These are phyloP conservation scores for Butorides virescens DNA, from an alignment of 2,113 vertebrate genomes.

Conservation along the genomic window DNA sequence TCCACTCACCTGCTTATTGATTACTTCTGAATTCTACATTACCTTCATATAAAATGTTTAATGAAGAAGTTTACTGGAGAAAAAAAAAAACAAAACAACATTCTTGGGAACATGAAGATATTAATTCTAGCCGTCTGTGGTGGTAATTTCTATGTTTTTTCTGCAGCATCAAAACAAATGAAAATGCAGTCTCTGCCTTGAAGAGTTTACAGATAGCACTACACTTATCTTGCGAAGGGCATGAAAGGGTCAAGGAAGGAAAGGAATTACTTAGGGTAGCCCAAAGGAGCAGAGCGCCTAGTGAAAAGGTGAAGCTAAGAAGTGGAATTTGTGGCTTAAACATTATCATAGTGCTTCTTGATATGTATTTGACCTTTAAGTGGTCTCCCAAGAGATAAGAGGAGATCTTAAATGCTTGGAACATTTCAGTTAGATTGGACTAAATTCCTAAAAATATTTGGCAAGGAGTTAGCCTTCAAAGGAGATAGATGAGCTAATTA, in stretches of 20 bases:
- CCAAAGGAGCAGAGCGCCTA: not conserved
- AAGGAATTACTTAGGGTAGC: conserved; percentile 30
- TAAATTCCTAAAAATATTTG: conserved; percentile 47
- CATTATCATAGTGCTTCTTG: conserved; percentile 4
- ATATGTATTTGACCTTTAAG: conserved; percentile 51
- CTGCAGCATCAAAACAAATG: not conserved
- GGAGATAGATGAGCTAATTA: conserved; percentile 42
- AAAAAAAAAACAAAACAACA: not conserved
- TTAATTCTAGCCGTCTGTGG: not conserved
- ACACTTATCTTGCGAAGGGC: conserved; percentile 5
- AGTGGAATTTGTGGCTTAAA: conserved; percentile 40
- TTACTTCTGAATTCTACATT: not conserved
- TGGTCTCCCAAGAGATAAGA: conserved; percentile 44
- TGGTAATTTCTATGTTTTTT: not conserved
- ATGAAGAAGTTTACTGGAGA: not conserved
- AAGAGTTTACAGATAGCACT: conserved; percentile 6
- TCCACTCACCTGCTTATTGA: not conserved
- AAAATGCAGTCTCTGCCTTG: not conserved
- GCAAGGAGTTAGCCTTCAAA: conserved; percentile 26
- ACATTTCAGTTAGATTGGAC: conserved; percentile 30
- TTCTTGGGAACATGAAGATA: not conserved
- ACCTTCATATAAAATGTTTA: not conserved
- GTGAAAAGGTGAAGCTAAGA: conserved; percentile 23
- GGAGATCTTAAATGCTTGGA: conserved; percentile 26
- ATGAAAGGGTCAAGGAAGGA: conserved; percentile 41